A percentile compares a stretch with the other conserved stretches of the same genome.
These are phyloP conservation scores for Sminthurinus aureus DNA, from an alignment of 2,888 invertebrate genomes.

Conservation along the genomic window DNA sequence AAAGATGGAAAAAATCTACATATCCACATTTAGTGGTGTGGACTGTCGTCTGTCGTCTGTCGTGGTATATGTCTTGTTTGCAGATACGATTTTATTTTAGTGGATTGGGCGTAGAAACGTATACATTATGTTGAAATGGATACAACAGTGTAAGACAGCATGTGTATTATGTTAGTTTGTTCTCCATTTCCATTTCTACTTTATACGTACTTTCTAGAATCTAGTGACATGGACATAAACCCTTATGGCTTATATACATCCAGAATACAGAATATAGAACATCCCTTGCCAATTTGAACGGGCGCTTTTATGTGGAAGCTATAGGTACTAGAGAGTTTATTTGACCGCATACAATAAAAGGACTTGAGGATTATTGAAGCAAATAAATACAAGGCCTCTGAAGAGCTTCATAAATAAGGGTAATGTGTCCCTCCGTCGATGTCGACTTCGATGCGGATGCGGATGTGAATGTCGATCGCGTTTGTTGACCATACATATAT, in stretches of 20 bases:
- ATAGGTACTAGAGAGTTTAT: constrained; percentile 30
- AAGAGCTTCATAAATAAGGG: constrained; percentile 32
- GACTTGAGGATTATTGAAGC: constrained; percentile 35
- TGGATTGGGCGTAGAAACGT: too few relatives aligned
- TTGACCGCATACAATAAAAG: constrained; percentile 27
- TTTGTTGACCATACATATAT: too few relatives aligned
- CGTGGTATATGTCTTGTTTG: too few relatives aligned
- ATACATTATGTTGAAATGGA: too few relatives aligned
- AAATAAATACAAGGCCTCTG: constrained; percentile 31
- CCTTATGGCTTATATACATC: constrained; percentile 9
- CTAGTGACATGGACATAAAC: neutral
- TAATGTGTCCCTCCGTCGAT: constrained; percentile 12
- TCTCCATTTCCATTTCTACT: neutral
- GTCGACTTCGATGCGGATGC: neutral
- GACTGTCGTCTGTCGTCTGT: too few relatives aligned
- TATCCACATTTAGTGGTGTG: too few relatives aligned
- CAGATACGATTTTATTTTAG: too few relatives aligned
- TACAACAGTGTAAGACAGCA: too few relatives aligned
- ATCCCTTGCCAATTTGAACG: neutral
- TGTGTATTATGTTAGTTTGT: too few relatives aligned
- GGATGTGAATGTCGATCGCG: too few relatives aligned
- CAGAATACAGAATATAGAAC: neutral
- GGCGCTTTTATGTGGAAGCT: constrained; percentile 4
- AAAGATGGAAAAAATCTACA: too few relatives aligned
- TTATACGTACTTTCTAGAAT: neutral